Evolutionary conservation across 92 coral and sea anemone species (phyloP), one percentile per base, ranked within the genome.

Genomic region (Epizoanthus ramosus): DNA sequence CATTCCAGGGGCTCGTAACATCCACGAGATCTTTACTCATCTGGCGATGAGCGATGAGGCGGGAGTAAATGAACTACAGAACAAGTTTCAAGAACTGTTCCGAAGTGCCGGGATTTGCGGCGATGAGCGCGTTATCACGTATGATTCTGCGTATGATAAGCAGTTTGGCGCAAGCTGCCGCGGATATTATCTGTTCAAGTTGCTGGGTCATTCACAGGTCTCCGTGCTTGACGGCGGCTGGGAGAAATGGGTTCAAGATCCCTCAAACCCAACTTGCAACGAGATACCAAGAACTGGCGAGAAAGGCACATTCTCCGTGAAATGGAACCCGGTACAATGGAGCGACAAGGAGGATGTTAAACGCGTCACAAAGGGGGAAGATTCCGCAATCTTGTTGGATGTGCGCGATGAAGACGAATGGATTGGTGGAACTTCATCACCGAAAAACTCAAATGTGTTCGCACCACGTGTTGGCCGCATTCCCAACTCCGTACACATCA

Each of bases 1-100:
- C 47, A 76, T 76, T 76, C 81, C 81, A 4, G 81, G 81, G 47
- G 81, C 81, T 76, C 64, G 70, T 18, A 76, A 76, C 63, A 76
- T 76, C 37, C 81, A 76, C 28, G 81, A 76, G 64, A 58, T 76
- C 9, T 76, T 76, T 37, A 76, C 81, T 1, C 64, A 76, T 22
- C 69, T 76, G 23, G 69, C 81, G 54, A 59, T 19, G 81, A 76
- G 81, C 31, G 81, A 76, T 18, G 81, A 76, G 37, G 24, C 68
- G 0, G 81, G 81, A 64, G 54, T 76, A 21, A 76, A 35, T 39
- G 69, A 76, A 15, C 47, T 76, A 0, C 57, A 60, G 33, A 47
- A 39, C 39, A 76, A 57, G 3, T 76, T 76, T 39, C 68, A 76
- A 43, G 64, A 39, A 9, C 39, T 59, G 6, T 60, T 76, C 70